These are phyloP conservation scores for Branchinecta lindahli DNA, from an alignment of 1,140 invertebrate genomes.

Conservation along the genomic window DNA sequence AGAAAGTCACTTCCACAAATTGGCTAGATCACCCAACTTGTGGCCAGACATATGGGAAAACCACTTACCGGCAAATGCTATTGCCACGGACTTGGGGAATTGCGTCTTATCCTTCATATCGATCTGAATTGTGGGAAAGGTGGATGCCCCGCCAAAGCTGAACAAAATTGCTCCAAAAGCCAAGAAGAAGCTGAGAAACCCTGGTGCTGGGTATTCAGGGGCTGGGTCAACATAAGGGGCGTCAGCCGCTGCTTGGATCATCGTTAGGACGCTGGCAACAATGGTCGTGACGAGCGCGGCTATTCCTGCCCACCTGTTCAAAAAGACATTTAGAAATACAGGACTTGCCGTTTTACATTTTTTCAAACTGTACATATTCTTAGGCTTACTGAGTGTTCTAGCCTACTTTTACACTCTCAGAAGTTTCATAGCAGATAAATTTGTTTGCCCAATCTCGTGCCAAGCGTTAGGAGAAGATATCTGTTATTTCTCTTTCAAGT, in stretches of 20 bases:
- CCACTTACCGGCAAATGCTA: conserved; percentile 37
- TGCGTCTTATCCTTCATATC: conserved; percentile 43
- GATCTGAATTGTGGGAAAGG: conserved; percentile 53
- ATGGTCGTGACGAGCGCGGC: conserved; percentile 40
- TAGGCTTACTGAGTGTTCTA: no score
- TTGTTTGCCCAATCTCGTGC: no score
- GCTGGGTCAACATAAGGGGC: conserved; percentile 27
- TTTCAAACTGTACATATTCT: conserved; percentile 32
- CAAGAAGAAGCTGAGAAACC: conserved; percentile 38
- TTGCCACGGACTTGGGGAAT: conserved; percentile 37
- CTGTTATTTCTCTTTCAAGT: no score
- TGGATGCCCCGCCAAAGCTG: conserved; percentile 46
- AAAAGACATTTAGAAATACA: conserved; percentile 21
- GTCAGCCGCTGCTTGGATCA: conserved; percentile 38
- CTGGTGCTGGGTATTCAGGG: conserved; percentile 22
- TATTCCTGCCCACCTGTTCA: conserved; percentile 35
- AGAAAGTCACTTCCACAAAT: no score
- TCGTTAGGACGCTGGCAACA: conserved; percentile 40
- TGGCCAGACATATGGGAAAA: not conserved
- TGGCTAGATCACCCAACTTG: no score
- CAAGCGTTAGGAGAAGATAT: no score
- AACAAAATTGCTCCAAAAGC: conserved; percentile 48
- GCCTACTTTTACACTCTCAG: no score
- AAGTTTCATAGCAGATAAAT: no score
- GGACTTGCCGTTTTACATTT: conserved; percentile 28